Conservation (phyloP, 2,113 vertebrate genomes). For the Gorsachius goisagi region DNA sequence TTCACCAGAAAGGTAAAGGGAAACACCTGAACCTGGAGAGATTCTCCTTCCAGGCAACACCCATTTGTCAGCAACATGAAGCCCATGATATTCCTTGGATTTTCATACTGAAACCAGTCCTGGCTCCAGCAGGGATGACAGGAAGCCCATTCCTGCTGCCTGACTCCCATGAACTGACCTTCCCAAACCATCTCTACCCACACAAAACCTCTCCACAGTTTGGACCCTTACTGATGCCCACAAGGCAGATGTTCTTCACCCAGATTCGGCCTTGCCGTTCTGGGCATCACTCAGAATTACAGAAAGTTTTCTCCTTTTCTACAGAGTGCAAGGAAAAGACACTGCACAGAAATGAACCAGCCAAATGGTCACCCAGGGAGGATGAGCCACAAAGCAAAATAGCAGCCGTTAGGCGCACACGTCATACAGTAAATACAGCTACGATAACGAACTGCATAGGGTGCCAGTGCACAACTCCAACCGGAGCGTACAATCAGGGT, state of each 20-base stretch:
- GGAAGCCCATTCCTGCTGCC: not conserved
- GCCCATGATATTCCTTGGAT: not conserved
- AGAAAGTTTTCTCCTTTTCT: not conserved
- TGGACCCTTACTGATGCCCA: not conserved
- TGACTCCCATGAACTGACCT: not conserved
- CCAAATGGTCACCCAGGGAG: not conserved
- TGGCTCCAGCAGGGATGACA: not conserved
- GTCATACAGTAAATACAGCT: not conserved
- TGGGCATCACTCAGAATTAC: not conserved
- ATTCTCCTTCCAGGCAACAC: not conserved
- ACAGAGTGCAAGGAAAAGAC: not conserved
- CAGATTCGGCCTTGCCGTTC: accelerated
- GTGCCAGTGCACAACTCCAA: not conserved
- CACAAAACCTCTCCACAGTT: not conserved
- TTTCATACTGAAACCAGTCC: not conserved
- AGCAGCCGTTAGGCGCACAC: accelerated
- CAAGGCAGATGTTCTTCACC: no score
- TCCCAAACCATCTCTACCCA: not conserved
- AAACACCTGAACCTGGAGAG: accelerated
- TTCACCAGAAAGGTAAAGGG: not conserved
- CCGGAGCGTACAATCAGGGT: accelerated
- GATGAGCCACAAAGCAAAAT: not conserved
- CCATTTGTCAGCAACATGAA: not conserved
- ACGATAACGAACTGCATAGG: not conserved
- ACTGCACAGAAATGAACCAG: accelerated